phyloP scores from a whole-genome alignment of 2,113 vertebrate genomes.

The Artemisiospiza belli region DNA sequence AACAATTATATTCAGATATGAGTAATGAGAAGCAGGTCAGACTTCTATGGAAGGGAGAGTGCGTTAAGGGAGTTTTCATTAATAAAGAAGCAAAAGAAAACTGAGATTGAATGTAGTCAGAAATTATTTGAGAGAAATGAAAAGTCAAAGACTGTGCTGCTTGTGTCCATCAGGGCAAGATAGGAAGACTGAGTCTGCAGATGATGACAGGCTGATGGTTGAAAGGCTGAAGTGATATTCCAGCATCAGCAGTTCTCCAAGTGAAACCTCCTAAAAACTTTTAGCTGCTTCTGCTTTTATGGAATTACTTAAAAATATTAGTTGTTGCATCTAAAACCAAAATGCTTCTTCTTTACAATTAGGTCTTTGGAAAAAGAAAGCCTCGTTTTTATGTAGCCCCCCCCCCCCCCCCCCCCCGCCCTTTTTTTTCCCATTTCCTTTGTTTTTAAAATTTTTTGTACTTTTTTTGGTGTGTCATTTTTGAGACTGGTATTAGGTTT shows the following conservation, averaged over 20 bases:
- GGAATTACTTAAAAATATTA: neutral
- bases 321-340: neutral
- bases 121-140: neutral
- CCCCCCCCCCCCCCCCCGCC: fast-evolving
- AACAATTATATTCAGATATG: neutral
- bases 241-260: neutral
- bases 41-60: neutral
- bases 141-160: neutral
- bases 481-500: neutral
- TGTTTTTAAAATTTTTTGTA: neutral
- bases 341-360: neutral
- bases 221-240: neutral
- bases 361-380: neutral
- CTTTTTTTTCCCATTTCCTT: neutral
- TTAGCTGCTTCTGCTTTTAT: neutral
- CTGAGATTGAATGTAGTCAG: neutral
- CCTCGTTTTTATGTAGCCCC: neutral
- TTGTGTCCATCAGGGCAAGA: neutral
- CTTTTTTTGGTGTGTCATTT: neutral
- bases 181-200: neutral
- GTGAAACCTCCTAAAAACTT: neutral
- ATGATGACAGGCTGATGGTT: neutral
- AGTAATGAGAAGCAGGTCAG: neutral
- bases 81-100: neutral
- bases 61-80: neutral